Evolutionary conservation across 2,888 invertebrate genomes (phyloP), one percentile per base, ranked within the genome.

Genomic region (Drosophila neotestacea): DNA sequence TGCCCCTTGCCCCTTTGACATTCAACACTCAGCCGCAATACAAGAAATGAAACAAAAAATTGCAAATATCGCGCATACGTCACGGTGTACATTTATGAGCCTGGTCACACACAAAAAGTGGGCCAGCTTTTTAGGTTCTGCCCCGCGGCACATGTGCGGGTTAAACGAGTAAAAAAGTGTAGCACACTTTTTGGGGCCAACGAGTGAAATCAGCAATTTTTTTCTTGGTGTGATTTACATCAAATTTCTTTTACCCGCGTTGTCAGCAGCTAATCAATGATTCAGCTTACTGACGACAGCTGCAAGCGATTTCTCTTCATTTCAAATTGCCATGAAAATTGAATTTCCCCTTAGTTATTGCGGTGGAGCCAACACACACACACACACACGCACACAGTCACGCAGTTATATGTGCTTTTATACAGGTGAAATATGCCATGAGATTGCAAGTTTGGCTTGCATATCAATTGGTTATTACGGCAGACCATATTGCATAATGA

Each of bases 281-380:
- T 69, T 42, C 60, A 55, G 60, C 50, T 61, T 59, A 27, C 34
- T 36, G 51, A 30, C 46, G 58, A 58, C 58, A 68, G 46, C 64
- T 64, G 32, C 42, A 56, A 61, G 46, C 70, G 56, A 74, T 81
- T 79, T 81, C 67, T 78, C 63, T 63, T 78, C 67, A 70, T 79
- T 73, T 62, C 16, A 59, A 64, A 55, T 58, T 64, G 81, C 66
- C 60, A 70, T 70, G 48, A 62, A 77, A 78, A 81, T 78, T 81
- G 78, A 78, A 78, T 78, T 81, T 81, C 65, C 81, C 60, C 36
- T 42, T 46, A 51, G 61, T 61, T 79, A 75, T 38, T 79, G 64
- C 38, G 51, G 41, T 48, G 44, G 6, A 32, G 16, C 42, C 48
- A 13, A 59, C 30, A 51, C 34, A 34, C 54, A 55, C 34, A 34